These are phyloP conservation scores for Camelus bactrianus DNA, from an alignment of 2,113 vertebrate genomes.

Conservation along the genomic window DNA sequence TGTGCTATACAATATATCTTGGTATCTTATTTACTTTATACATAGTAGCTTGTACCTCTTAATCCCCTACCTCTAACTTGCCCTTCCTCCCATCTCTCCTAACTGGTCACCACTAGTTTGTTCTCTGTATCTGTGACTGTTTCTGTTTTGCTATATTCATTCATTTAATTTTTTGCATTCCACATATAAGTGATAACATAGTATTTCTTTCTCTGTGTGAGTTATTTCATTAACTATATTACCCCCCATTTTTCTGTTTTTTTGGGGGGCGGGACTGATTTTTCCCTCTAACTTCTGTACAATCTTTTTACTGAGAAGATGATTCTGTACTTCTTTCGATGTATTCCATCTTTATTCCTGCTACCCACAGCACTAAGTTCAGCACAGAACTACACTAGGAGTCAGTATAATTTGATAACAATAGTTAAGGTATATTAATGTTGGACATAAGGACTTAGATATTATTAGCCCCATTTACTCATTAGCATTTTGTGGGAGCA, in stretches of 20 bases:
- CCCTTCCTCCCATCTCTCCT: too few species aligned
- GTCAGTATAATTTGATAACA: neutral
- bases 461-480: neutral
- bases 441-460: neutral
- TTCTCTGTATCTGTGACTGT: too few species aligned
- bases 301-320: neutral
- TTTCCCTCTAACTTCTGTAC: neutral
- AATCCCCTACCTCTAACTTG: too few species aligned
- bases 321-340: neutral
- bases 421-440: neutral
- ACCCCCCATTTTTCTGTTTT: neutral
- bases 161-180: too few species aligned
- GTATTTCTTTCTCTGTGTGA: too few species aligned
- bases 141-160: too few species aligned
- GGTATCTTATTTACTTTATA: too few species aligned
- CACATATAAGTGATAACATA: too few species aligned
- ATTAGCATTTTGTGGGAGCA: neutral
- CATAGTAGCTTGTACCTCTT: too few species aligned
- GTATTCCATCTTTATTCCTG: neutral
- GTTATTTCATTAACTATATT: too few species aligned
- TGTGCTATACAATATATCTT: too few species aligned
- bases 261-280: neutral
- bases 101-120: too few species aligned
- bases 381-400: neutral
- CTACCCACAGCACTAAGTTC: neutral